Percentiles rank a stretch among this genome's conserved stretches.
Evolutionary conservation across 37 sponge, comb jelly and placozoan species (phyloP).

Genomic region (Ianthella basta): DNA sequence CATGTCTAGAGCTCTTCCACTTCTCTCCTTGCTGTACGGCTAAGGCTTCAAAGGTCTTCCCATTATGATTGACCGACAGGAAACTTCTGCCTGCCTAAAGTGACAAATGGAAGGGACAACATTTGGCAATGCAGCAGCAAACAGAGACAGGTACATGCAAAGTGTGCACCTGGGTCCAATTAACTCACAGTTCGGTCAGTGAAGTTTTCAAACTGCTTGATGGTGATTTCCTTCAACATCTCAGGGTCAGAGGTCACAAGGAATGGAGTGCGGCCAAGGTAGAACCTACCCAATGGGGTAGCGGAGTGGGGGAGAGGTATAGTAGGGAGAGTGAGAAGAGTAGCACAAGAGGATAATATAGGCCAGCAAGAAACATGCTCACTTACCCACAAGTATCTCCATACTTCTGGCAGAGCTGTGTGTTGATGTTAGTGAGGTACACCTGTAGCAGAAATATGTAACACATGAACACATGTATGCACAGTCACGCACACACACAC

Average conservation of each 20-base stretch:
- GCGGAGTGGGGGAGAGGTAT: neutral
- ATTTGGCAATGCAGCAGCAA: too few relatives aligned
- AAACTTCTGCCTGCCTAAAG: too few relatives aligned
- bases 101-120: too few relatives aligned
- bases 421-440: neutral
- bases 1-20: constrained; percentile 11
- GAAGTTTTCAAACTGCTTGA: constrained; percentile 11
- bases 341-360: neutral
- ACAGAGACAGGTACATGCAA: too few relatives aligned
- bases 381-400: constrained; percentile 12
- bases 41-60: neutral
- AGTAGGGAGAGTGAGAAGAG: neutral
- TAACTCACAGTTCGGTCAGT: neutral
- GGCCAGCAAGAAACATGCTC: too few relatives aligned
- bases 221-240: neutral
- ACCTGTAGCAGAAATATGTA: neutral
- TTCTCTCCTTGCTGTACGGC: neutral
- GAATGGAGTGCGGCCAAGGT: neutral
- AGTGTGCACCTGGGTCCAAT: neutral
- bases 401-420: neutral
- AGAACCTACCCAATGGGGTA: neutral
- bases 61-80: too few relatives aligned
- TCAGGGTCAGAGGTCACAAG: constrained; percentile 2
- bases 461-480: too few relatives aligned
- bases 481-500: too few relatives aligned